Percentiles rank a stretch among this genome's conserved stretches.
Evolutionary conservation across 2,888 invertebrate species (phyloP).

Genomic region (Drosophila longiperda): DNA sequence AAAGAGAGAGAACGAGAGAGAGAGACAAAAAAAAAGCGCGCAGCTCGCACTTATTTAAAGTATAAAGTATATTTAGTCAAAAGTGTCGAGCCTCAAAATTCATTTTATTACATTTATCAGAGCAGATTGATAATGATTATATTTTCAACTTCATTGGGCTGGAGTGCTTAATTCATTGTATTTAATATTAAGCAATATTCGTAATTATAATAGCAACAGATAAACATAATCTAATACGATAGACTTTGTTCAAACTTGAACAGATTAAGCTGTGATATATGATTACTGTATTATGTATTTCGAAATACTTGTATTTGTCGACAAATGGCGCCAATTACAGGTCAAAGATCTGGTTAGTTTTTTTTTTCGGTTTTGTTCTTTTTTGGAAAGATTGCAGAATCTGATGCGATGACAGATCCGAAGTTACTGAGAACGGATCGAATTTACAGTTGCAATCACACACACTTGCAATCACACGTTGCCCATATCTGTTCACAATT

Average conservation of each 20-base stretch:
- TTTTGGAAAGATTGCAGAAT: not conserved
- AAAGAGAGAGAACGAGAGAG: not conserved
- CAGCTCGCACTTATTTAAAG: constrained; percentile 39
- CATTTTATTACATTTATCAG: not conserved
- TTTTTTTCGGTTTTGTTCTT: not conserved
- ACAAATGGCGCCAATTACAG: not conserved
- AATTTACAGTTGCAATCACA: constrained; percentile 17
- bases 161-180: not conserved
- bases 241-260: not conserved
- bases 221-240: not conserved
- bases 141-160: not conserved
- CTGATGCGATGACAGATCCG: not conserved
- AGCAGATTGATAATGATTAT: not conserved
- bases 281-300: not conserved
- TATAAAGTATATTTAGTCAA: constrained; percentile 6
- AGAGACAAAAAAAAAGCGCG: not conserved
- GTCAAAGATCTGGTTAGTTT: constrained; percentile 5
- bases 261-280: not conserved
- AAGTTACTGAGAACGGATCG: constrained; percentile 22
- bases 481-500: constrained; percentile 21
- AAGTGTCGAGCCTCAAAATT: constrained; percentile 3
- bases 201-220: not conserved
- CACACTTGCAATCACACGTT: constrained; percentile 26
- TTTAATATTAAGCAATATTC: not conserved
- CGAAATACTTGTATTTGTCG: too few relatives aligned